Conservation (phyloP, 2,113 vertebrate genomes). For the Neolamprologus tretocephalus region DNA sequence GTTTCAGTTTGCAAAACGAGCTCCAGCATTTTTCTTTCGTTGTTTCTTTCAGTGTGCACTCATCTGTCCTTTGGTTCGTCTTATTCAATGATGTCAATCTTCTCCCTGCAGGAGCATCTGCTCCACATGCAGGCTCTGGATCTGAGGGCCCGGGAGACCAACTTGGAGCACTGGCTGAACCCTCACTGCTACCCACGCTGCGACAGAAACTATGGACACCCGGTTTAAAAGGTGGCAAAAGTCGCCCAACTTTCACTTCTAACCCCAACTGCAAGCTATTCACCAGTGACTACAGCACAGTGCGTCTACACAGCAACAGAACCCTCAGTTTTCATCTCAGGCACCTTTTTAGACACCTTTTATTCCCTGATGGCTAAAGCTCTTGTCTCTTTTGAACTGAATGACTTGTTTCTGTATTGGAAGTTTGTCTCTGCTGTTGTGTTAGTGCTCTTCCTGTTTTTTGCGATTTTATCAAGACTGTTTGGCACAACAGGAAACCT, state of each 20-base stretch:
- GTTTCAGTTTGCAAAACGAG: not conserved
- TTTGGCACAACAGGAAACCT: not conserved
- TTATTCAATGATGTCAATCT: not conserved
- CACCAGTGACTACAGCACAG: not conserved
- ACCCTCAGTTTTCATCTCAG: not conserved
- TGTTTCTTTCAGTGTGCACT: not conserved
- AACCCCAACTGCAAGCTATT: not conserved
- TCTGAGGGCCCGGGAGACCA: constrained; percentile 82
- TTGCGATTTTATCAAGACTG: not conserved
- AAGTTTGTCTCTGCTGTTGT: not conserved
- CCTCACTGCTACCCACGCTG: constrained; percentile 88
- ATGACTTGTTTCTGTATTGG: not conserved
- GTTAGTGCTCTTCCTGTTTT: not conserved
- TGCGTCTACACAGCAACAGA: not conserved
- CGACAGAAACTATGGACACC: constrained; percentile 81
- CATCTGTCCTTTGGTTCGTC: rapidly evolving
- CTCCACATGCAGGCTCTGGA: constrained; percentile 82
- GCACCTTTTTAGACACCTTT: not conserved
- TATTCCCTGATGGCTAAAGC: not conserved
- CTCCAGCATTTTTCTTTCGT: not conserved
- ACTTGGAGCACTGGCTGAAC: constrained; percentile 87
- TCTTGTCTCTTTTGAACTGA: not conserved
- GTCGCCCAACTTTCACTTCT: not conserved
- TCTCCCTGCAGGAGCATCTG: constrained; percentile 76
- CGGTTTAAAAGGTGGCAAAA: constrained; percentile 58